Evolutionary conservation across 2,797 vertebrate species (phyloP).

Genomic region (Nyctibius grandis): DNA sequence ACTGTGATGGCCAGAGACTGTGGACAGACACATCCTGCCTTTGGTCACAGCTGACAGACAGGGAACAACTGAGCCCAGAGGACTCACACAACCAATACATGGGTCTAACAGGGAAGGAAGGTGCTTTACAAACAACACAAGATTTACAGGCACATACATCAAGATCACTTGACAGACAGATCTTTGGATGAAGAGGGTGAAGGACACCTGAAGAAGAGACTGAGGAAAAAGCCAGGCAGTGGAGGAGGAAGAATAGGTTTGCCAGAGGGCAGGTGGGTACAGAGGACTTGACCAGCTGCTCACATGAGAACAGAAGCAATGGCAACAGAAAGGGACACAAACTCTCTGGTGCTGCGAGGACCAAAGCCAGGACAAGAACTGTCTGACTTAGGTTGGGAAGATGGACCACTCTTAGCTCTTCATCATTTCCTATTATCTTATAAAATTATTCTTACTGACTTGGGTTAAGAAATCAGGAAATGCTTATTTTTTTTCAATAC

Average conservation of each 20-base stretch:
- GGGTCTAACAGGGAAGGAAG: neutral
- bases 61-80: neutral
- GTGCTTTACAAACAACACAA: neutral
- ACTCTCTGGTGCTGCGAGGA: neutral
- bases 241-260: neutral
- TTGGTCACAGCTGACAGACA: neutral
- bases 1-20: accelerated
- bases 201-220: neutral
- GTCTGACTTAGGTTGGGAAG: neutral
- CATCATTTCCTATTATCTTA: neutral
- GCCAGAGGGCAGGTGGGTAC: neutral
- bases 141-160: neutral
- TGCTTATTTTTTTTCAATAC: neutral
- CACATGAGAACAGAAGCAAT: neutral
- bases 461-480: neutral
- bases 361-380: neutral
- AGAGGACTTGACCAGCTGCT: neutral
- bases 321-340: neutral
- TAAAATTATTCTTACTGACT: neutral
- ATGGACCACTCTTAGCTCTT: neutral
- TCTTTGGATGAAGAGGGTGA: neutral
- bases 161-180: neutral
- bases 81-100: neutral
- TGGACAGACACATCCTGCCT: neutral
- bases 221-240: neutral